Conservation (phyloP, 2,888 invertebrate genomes). For the Microdon myrmicae region DNA sequence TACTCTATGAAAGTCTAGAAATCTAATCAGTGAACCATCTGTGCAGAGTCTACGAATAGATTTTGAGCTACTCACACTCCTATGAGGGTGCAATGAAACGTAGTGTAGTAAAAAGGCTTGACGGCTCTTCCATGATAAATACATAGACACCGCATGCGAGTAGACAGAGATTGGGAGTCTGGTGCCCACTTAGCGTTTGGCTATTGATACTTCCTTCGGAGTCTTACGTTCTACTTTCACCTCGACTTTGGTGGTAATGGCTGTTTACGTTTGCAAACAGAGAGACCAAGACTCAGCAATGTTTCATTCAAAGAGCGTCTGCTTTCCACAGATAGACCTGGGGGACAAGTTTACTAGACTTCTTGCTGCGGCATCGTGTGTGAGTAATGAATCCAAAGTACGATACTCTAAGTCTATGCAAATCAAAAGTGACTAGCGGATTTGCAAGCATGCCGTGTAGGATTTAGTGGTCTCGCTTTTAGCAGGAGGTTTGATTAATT, state of each 20-base stretch:
- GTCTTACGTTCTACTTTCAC: conserved; percentile 54
- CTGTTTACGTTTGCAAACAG: conserved; percentile 36
- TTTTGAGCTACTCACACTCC: too few relatives aligned
- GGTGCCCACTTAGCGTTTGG: conserved; percentile 31
- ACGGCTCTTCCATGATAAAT: too few relatives aligned
- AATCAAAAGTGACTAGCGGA: conserved; percentile 17
- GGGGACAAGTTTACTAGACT: neutral
- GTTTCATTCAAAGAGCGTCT: conserved; percentile 3
- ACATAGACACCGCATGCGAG: too few relatives aligned
- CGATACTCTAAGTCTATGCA: conserved; percentile 15
- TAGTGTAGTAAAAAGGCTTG: too few relatives aligned
- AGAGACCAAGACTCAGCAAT: neutral
- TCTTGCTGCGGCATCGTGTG: neutral
- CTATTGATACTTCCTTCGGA: conserved; percentile 30
- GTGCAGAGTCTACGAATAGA: conserved; percentile 18
- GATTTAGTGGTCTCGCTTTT: conserved; percentile 3
- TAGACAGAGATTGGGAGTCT: too few relatives aligned
- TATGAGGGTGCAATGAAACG: too few relatives aligned
- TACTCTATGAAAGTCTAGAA: neutral
- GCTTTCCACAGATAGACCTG: neutral
- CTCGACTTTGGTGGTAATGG: conserved; percentile 16
- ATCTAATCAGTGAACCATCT: conserved; percentile 12
- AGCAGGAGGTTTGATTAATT: conserved; percentile 15
- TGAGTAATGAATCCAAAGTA: conserved; percentile 12
- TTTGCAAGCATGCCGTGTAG: conserved; percentile 7